Evolutionary conservation across 2,113 vertebrate species (phyloP).

Genomic region (Dryoscopus gambensis): DNA sequence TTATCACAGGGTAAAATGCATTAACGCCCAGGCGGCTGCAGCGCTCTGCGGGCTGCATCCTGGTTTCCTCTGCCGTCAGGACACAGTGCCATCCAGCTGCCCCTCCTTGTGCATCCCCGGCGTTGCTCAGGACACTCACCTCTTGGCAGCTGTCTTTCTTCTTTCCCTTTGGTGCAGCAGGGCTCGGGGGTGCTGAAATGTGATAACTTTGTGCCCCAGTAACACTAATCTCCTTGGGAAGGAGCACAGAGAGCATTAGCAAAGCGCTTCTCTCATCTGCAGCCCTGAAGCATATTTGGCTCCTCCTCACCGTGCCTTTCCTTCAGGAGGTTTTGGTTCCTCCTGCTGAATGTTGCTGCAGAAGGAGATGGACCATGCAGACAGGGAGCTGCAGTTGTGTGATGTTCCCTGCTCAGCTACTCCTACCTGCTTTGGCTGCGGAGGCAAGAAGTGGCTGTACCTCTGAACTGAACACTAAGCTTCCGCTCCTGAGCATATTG

Average conservation of each 20-base stretch:
- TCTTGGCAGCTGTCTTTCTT: neutral
- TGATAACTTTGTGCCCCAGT: neutral
- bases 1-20: neutral
- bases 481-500: neutral
- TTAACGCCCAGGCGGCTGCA: neutral
- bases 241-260: fast-evolving
- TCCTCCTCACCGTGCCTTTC: neutral
- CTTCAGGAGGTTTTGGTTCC: neutral
- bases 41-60: neutral
- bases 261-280: fast-evolving
- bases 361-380: neutral
- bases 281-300: neutral
- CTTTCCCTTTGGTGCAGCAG: neutral
- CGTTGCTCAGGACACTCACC: fast-evolving
- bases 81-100: neutral
- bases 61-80: neutral
- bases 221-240: neutral
- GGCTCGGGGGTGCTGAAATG: neutral
- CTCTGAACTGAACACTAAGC: neutral
- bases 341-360: neutral
- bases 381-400: fast-evolving
- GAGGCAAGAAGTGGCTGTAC: neutral
- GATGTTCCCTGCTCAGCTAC: fast-evolving
- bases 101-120: neutral
- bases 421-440: neutral